Base-by-base conservation (phyloP, 2,888 invertebrate species). In the Ellobium chinense region DNA sequence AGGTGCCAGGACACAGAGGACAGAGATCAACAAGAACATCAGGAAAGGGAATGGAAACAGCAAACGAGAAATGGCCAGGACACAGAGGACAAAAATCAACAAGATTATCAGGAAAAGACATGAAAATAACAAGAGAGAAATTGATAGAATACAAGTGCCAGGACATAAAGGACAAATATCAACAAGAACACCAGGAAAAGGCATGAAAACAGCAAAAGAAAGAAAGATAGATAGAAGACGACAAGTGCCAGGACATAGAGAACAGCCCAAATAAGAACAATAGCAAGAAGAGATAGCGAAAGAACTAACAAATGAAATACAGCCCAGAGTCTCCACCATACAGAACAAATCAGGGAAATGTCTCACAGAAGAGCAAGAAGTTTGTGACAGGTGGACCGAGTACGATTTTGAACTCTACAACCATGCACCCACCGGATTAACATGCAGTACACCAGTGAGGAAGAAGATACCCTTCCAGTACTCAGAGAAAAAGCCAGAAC, bases 401-500 rank as follows among this genome's bases (percentile, higher is more conserved):
- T 46, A 46, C 46, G 7, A 18, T 18, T 46, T 18, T 18, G 46
- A 46, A 46, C 18, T 46, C 7, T 46, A 46, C 46, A 46, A 46
- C 46, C 9, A 46, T 18, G 18, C 9, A 7, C 7, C 46, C 7
- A 46, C 46, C 46, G 46, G 46, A n/a, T n/a, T n/a, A n/a, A n/a
- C n/a, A n/a, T n/a, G n/a, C n/a, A n/a, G n/a, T n/a, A n/a, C n/a
- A n/a, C n/a, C n/a, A n/a, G n/a, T n/a, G 60, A 7, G 60, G 60
- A 21, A 60, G 60, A 21, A 60, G 60, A 24, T 65, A 31, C 18
- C 74, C n/a, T 39, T 29, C 75, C 46, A 21, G 39, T 75, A 18
- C 46, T 75, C 2, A 0, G 65, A 37, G 75, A 75, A 73, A 62
- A 73, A 75, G 65, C 27, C 14, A 31, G 46, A 29, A 31, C 75